Evolutionary conservation across 2,888 invertebrate genomes (phyloP).

Genomic region (Camptogramma bilineatum): DNA sequence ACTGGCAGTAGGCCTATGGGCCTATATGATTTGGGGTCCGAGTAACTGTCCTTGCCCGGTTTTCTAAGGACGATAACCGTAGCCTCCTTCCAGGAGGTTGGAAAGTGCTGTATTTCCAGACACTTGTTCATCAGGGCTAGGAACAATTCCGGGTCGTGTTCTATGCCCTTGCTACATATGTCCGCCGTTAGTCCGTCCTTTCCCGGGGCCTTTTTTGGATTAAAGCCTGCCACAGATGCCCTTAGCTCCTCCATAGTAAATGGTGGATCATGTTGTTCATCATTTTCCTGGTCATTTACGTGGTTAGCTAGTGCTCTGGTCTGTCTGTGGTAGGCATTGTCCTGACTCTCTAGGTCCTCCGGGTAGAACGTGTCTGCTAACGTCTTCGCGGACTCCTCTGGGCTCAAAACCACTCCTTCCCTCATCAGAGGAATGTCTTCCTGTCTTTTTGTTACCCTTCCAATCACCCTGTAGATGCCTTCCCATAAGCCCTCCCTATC

Average conservation of each 20-base stretch:
- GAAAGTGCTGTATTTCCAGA: constrained; percentile 32
- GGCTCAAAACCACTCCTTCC: constrained; percentile 2
- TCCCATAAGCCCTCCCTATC: no score
- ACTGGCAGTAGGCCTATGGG: not conserved
- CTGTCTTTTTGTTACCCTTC: not conserved
- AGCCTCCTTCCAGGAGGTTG: constrained; percentile 5
- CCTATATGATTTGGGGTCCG: not conserved
- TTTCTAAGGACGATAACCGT: not conserved
- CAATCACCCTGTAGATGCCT: no score
- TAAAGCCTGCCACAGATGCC: constrained; percentile 12
- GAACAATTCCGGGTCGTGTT: constrained; percentile 23
- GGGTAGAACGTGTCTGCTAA: constrained; percentile 28
- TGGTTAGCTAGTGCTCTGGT: constrained; percentile 1
- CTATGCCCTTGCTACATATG: constrained; percentile 37
- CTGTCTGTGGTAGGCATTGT: constrained; percentile 16
- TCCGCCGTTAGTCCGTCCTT: constrained; percentile 5
- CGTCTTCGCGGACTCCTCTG: constrained; percentile 2
- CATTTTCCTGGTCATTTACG: constrained; percentile 18
- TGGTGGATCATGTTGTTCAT: constrained; percentile 29
- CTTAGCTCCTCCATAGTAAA: constrained; percentile 34
- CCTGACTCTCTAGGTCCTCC: constrained; percentile 5
- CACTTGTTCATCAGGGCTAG: constrained; percentile 30
- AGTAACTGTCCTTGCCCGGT: not conserved
- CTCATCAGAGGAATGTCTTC: constrained; percentile 8
- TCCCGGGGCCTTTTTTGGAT: constrained; percentile 40